These are phyloP conservation scores for Todiramphus chloris DNA, from an alignment of 2,113 vertebrate genomes.

Conservation along the genomic window DNA sequence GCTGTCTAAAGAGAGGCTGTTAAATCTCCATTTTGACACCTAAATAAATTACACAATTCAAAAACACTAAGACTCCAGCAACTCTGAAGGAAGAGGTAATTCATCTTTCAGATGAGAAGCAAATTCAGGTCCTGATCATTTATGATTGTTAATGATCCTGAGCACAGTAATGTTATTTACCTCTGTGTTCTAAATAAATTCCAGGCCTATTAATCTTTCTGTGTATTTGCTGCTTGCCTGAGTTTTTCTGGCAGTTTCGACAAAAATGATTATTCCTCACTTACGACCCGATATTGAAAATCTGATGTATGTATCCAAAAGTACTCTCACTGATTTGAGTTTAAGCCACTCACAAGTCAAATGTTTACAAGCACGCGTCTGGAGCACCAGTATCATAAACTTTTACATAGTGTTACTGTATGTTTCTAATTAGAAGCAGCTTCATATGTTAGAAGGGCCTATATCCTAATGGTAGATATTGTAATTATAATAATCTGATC, in stretches of 20 bases:
- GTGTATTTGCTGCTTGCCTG: background rate
- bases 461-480: background rate
- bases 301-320: background rate
- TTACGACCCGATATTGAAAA: background rate
- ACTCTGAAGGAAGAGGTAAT: background rate
- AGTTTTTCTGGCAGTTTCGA: background rate
- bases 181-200: background rate
- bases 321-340: background rate
- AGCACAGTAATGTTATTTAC: slow-evolving; percentile 6
- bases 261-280: background rate
- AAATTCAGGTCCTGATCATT: background rate
- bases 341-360: background rate
- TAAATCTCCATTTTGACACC: background rate
- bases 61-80: background rate
- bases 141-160: slow-evolving; percentile 13
- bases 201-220: background rate
- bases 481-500: background rate
- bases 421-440: background rate
- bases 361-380: background rate
- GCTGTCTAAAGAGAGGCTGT: background rate
- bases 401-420: background rate
- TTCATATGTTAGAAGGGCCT: background rate
- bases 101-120: slow-evolving; percentile 1
- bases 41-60: background rate
- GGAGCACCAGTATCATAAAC: background rate